A percentile compares a stretch with the other conserved stretches of the same genome.
These are phyloP conservation scores for Pedicia rivosa DNA, from an alignment of 2,888 invertebrate genomes.

Conservation along the genomic window DNA sequence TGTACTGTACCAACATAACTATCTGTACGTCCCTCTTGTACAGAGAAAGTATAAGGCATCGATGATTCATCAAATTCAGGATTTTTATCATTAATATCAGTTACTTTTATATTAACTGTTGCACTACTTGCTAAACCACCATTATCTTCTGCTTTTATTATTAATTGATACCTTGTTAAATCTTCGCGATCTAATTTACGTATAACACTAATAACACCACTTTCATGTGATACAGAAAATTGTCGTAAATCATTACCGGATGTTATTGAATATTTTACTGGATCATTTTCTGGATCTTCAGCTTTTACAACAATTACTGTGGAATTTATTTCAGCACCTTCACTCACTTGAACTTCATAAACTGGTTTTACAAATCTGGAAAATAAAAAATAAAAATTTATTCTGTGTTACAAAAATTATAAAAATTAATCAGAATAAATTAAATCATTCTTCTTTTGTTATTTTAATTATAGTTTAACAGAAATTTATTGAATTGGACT, in stretches of 20 bases:
- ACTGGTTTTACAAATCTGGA: slow-evolving; percentile 64
- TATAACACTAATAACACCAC: slow-evolving; percentile 80
- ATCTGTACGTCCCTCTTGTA: slow-evolving; percentile 50
- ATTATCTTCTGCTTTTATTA: slow-evolving; percentile 73
- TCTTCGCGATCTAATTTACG: slow-evolving; percentile 75
- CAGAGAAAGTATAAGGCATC: slow-evolving; percentile 64
- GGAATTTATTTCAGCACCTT: slow-evolving; percentile 76
- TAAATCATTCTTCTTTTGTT: no score
- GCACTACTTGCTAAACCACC: slow-evolving; percentile 68
- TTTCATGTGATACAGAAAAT: slow-evolving; percentile 68
- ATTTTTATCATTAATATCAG: slow-evolving; percentile 84
- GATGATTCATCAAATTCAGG: slow-evolving; percentile 63
- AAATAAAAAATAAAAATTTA: no score
- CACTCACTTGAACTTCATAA: slow-evolving; percentile 77
- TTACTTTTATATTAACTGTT: slow-evolving; percentile 74
- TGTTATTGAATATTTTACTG: slow-evolving; percentile 68
- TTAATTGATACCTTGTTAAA: slow-evolving; percentile 73
- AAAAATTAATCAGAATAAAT: no score
- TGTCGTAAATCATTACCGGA: slow-evolving; percentile 81
- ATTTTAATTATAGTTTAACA: no score
- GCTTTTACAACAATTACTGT: slow-evolving; percentile 71
- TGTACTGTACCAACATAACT: slow-evolving; percentile 62
- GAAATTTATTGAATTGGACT: no score
- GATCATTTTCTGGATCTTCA: slow-evolving; percentile 78
- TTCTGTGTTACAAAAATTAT: no score